Conservation (phyloP, 1,140 invertebrate genomes). For the Linepithema humile region DNA sequence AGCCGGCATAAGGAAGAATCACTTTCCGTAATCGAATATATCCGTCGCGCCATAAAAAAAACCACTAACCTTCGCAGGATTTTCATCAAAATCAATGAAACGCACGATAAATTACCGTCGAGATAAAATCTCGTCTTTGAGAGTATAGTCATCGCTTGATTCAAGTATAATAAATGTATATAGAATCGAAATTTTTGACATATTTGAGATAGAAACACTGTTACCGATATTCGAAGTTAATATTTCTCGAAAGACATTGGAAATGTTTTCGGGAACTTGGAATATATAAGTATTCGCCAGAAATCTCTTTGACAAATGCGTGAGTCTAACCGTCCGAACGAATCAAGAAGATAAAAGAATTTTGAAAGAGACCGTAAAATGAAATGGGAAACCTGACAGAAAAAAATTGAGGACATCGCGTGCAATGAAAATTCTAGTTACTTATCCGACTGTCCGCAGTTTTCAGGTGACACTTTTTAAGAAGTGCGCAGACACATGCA, state of each 20-base stretch:
- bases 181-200: background rate
- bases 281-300: background rate
- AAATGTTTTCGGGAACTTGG: background rate
- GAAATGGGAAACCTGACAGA: background rate
- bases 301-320: slow-evolving; percentile 36
- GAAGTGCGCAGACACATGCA: background rate
- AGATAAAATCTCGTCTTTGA: background rate
- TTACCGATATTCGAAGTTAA: background rate
- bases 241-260: background rate
- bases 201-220: background rate
- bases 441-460: background rate
- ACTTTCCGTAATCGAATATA: slow-evolving; percentile 21
- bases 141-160: background rate
- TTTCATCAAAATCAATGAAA: background rate
- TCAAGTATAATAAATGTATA: slow-evolving; percentile 1
- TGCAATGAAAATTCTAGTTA: background rate
- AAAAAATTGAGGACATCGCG: background rate
- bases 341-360: slow-evolving; percentile 8
- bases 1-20: slow-evolving; percentile 37
- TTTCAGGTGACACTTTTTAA: background rate
- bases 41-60: background rate
- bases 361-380: background rate
- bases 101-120: background rate
- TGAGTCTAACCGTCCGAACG: background rate
- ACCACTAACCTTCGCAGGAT: background rate